Percentiles rank a stretch among this genome's conserved stretches.
These are phyloP conservation scores for Lapara coniferarum DNA, from an alignment of 2,888 invertebrate species.

Conservation along the genomic window DNA sequence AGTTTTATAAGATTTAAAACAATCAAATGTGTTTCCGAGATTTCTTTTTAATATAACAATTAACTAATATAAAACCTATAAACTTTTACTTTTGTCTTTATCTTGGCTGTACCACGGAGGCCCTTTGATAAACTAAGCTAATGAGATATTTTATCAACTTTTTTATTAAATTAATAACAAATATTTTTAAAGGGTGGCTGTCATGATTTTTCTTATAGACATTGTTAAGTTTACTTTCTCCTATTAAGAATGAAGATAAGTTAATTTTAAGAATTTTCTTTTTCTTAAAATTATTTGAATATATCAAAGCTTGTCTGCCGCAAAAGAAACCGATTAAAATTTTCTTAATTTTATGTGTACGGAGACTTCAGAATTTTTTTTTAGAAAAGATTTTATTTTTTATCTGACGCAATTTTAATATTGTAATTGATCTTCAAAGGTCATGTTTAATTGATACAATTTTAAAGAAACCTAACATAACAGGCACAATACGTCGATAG, in stretches of 20 bases:
- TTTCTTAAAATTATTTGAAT: background rate
- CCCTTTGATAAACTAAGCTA: constrained; percentile 1
- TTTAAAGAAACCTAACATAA: too few species aligned
- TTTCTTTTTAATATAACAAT: background rate
- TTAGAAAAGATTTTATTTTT: too few species aligned
- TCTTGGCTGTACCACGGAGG: background rate
- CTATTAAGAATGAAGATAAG: background rate
- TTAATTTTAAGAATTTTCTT: background rate
- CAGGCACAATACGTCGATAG: too few species aligned
- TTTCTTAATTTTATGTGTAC: background rate
- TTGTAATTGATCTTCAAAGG: too few species aligned
- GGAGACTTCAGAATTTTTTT: too few species aligned
- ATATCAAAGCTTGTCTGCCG: background rate
- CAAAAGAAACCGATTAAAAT: background rate
- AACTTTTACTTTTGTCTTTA: background rate
- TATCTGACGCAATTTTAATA: too few species aligned
- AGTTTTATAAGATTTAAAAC: background rate
- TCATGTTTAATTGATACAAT: too few species aligned
- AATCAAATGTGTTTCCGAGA: background rate
- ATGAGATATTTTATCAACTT: background rate
- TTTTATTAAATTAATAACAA: constrained; percentile 3
- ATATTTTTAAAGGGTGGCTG: background rate
- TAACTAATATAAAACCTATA: background rate
- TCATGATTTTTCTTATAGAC: background rate
- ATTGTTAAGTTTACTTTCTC: background rate